Conservation (phyloP, 2,797 vertebrate species). For the Pseudotriccus pelzelni region DNA sequence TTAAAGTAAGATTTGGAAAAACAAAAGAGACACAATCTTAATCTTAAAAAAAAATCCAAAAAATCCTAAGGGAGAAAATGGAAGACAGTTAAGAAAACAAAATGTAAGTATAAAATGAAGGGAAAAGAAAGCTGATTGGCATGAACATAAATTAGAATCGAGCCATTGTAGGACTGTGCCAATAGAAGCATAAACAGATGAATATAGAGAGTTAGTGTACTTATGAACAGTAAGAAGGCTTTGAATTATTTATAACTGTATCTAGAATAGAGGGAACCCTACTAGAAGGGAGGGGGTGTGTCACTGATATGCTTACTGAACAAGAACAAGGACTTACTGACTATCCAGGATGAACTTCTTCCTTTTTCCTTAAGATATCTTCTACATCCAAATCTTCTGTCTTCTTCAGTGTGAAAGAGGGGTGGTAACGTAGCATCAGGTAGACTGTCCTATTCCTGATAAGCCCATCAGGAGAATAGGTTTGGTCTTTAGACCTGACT, state of each 20-base stretch:
- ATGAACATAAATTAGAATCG: not conserved
- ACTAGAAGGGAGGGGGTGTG: fast-evolving
- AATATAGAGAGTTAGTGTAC: not conserved
- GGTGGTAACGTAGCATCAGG: not conserved
- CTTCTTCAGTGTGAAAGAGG: not conserved
- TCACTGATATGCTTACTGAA: not conserved
- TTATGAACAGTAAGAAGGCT: not conserved
- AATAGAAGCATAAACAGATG: not conserved
- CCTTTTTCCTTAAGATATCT: not conserved
- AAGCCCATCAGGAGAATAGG: not conserved
- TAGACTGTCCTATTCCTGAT: not conserved
- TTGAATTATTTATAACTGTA: not conserved
- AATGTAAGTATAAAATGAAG: not conserved
- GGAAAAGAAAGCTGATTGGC: not conserved
- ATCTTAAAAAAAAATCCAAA: not conserved
- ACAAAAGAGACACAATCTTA: not conserved
- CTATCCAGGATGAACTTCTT: not conserved
- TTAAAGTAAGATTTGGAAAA: not conserved
- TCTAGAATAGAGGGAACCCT: not conserved
- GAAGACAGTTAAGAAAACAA: not conserved
- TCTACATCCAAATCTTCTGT: not conserved
- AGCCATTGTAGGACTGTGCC: not conserved
- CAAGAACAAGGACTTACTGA: not conserved
- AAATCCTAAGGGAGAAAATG: not conserved
- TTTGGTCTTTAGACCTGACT: not conserved